Evolutionary conservation across 2,888 invertebrate species (phyloP).

Genomic region (Nezara viridula): DNA sequence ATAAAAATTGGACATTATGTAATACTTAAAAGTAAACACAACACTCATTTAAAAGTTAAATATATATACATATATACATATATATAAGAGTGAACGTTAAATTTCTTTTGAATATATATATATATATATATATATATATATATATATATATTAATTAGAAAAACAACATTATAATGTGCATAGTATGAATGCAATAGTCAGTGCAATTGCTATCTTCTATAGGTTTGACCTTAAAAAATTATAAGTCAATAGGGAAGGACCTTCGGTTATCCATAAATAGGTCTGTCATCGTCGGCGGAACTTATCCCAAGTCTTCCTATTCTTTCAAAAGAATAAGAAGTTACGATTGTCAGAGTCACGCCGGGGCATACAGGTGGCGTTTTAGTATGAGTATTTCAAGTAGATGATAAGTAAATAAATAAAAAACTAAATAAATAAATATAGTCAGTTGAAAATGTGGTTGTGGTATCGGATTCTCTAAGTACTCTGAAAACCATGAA

Average conservation of each 20-base stretch:
- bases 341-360: background rate
- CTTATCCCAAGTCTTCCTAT: background rate
- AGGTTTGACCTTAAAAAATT: background rate
- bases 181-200: background rate
- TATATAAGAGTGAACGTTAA: too few relatives aligned
- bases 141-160: background rate
- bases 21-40: too few relatives aligned
- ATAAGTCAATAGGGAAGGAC: slow-evolving; percentile 9
- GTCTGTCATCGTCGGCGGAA: background rate
- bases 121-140: too few relatives aligned
- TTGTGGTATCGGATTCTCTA: too few relatives aligned
- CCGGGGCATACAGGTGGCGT: background rate
- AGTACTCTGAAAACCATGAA: too few relatives aligned
- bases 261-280: slow-evolving; percentile 9
- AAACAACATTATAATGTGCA: background rate
- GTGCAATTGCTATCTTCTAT: background rate
- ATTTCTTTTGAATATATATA: too few relatives aligned
- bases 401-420: background rate
- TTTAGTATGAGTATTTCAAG: background rate
- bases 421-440: too few relatives aligned
- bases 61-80: too few relatives aligned
- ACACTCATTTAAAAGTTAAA: too few relatives aligned
- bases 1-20: too few relatives aligned
- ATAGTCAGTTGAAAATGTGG: too few relatives aligned
- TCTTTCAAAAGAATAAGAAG: background rate